A percentile compares a stretch with the other conserved stretches of the same genome.
Evolutionary conservation across 2,797 vertebrate genomes (phyloP).

Genomic region (Falco concolor): DNA sequence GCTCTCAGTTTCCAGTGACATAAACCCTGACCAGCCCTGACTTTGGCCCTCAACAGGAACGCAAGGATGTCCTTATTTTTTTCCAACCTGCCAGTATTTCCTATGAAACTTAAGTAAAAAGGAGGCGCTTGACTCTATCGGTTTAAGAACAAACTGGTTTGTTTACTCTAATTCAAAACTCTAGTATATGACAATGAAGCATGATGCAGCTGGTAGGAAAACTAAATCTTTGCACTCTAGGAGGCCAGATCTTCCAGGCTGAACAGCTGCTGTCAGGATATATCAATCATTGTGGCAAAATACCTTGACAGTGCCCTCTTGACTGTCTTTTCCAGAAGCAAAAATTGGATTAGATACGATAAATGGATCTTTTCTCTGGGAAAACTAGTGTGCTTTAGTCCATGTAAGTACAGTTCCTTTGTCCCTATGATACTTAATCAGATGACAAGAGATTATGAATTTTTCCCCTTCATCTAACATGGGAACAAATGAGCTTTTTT

Average conservation of each 20-base stretch:
- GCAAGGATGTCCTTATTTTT: not conserved
- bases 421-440: not conserved
- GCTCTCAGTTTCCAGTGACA: not conserved
- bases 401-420: not conserved
- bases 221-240: not conserved
- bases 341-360: not conserved
- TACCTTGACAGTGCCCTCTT: not conserved
- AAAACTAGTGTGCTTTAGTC: not conserved
- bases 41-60: not conserved
- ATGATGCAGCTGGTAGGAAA: not conserved
- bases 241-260: not conserved
- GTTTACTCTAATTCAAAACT: not conserved
- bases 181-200: not conserved
- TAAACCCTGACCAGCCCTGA: not conserved
- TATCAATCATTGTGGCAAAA: not conserved
- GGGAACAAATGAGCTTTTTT: not conserved
- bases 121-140: not conserved
- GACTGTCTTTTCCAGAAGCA: not conserved
- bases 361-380: not conserved
- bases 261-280: not conserved
- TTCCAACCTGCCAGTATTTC: not conserved
- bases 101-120: not conserved
- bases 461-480: not conserved
- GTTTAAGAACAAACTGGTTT: not conserved
- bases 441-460: not conserved